A percentile compares a stretch with the other conserved stretches of the same genome.
Evolutionary conservation across 2,888 invertebrate genomes (phyloP).

Genomic region (Mimachlamys varia): DNA sequence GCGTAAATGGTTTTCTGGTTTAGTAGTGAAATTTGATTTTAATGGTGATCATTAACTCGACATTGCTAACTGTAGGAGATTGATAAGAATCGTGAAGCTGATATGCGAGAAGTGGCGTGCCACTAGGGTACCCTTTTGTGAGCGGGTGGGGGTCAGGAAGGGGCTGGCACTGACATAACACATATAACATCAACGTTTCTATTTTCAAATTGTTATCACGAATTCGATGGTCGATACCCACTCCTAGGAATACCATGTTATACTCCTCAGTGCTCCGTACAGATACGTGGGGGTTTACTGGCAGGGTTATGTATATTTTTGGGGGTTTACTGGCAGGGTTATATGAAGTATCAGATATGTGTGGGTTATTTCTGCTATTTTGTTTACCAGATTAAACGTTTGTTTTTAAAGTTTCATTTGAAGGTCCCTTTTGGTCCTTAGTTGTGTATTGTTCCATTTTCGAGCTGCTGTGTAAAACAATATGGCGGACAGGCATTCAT

Average conservation of each 20-base stretch:
- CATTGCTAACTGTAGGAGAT: neutral
- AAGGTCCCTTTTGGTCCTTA: too few relatives aligned
- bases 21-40: constrained; percentile 9
- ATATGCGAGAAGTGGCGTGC: neutral
- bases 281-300: too few relatives aligned
- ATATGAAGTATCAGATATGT: too few relatives aligned
- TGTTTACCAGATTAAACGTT: too few relatives aligned
- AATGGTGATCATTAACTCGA: constrained; percentile 29
- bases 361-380: too few relatives aligned
- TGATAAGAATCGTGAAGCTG: neutral
- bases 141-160: neutral
- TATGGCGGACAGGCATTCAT: too few relatives aligned
- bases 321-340: too few relatives aligned
- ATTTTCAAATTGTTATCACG: neutral
- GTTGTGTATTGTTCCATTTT: too few relatives aligned
- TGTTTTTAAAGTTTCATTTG: too few relatives aligned
- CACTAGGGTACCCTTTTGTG: neutral
- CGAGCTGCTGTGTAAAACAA: too few relatives aligned
- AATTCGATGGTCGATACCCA: neutral
- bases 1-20: neutral
- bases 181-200: neutral
- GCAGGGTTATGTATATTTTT: too few relatives aligned
- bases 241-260: neutral
- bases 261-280: too few relatives aligned
- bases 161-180: neutral